Base-by-base conservation (phyloP, 1,140 invertebrate species). In the Planococcus citri region DNA sequence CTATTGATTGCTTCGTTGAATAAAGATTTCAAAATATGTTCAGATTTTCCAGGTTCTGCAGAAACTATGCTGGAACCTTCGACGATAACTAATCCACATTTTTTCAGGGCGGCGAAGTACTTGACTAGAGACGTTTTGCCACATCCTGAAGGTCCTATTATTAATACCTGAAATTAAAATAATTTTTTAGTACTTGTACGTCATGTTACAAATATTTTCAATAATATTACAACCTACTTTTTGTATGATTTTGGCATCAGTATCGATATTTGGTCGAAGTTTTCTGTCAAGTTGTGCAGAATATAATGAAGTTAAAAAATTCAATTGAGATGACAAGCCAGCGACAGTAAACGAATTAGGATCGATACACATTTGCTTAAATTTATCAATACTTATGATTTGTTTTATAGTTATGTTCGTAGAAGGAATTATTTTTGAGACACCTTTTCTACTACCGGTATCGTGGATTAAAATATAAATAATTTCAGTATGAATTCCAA, bases 21-120 rank as follows among this genome's bases (percentile, higher is more conserved):
- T 25, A 79, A 75, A 41, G 74, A 73, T 3, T 76, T 72, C 6
- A 82, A 71, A 21, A 74, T 71, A 8, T 72, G 68, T 74, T 82
- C 81, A 3, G 80, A 77, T 73, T 78, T 78, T 14, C 81, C 81
- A 1, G 80, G 79, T 72, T 77, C 72, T 0, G 78, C 24, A n/a
- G 60, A 71, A 10, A 68, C 71, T 1, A 73, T 57, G 69, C 75
- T 74, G 6, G 69, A 69, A 27, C 72, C 70, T 25, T 69, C 29
- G 6, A 75, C 21, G 4, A 58, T 72, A 12, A 74, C 12, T 29
- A 75, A 22, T 25, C 71, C 69, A 58, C 71, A 58, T 8, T 69
- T 70, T 51, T 68, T 68, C 10, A 71, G 71, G 33, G 33, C 64
- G 1, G 74, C 68, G 27, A 74, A 38, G 8, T 68, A 69, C 29